Evolutionary conservation across 2,888 invertebrate genomes (phyloP).

Genomic region (Epiblema foenella): DNA sequence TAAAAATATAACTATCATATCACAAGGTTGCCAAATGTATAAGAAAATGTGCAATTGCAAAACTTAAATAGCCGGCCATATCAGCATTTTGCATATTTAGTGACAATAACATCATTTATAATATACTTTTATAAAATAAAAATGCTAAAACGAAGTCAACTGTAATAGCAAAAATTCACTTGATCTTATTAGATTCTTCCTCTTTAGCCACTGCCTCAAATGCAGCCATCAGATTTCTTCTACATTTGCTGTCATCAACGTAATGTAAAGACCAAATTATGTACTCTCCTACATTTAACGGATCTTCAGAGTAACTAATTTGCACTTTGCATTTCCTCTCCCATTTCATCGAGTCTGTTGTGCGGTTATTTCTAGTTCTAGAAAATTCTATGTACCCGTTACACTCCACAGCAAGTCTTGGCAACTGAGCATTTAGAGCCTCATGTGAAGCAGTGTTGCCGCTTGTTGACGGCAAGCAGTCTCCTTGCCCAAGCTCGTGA

Average conservation of each 20-base stretch:
- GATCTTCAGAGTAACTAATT: slow-evolving; percentile 85
- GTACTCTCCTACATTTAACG: slow-evolving; percentile 81
- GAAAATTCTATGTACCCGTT: slow-evolving; percentile 78
- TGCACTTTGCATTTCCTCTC: slow-evolving; percentile 86
- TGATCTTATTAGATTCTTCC: slow-evolving; percentile 54
- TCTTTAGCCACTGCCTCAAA: slow-evolving; percentile 75
- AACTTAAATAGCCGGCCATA: slow-evolving; percentile 35
- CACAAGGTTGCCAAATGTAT: slow-evolving; percentile 44
- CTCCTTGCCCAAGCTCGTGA: slow-evolving; percentile 76
- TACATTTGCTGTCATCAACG: slow-evolving; percentile 85
- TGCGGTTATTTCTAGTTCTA: slow-evolving; percentile 68
- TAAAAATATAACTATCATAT: slow-evolving; percentile 45
- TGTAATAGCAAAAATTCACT: slow-evolving; percentile 42
- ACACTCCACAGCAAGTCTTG: slow-evolving; percentile 77
- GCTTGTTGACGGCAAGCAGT: slow-evolving; percentile 77
- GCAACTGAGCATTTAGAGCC: slow-evolving; percentile 71
- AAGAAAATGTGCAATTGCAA: slow-evolving; percentile 39
- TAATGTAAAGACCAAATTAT: slow-evolving; percentile 86
- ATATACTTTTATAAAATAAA: slow-evolving; percentile 38
- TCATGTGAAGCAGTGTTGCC: slow-evolving; percentile 73
- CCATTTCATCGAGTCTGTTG: slow-evolving; percentile 82
- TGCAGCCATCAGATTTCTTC: slow-evolving; percentile 83
- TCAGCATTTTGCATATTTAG: slow-evolving; percentile 17
- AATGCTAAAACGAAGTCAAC: slow-evolving; percentile 28
- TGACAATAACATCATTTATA: slow-evolving; percentile 22